A percentile compares a stretch with the other conserved stretches of the same genome.
phyloP scores from a whole-genome alignment of 2,797 vertebrate genomes.

The Aselliscus stoliczkanus region DNA sequence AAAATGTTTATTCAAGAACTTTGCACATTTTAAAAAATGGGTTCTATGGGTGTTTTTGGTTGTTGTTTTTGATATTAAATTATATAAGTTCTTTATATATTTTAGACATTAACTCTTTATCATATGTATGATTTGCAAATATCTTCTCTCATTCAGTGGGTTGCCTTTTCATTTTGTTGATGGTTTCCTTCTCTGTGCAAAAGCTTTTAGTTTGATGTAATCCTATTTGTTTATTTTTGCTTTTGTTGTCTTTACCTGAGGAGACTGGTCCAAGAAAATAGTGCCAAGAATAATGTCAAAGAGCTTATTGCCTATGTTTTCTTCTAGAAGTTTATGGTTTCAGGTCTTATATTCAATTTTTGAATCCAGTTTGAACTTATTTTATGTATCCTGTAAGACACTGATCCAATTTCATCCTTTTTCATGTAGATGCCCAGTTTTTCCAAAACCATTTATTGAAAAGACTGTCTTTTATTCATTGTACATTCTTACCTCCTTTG shows the following conservation, averaged over 20 bases:
- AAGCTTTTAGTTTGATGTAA: neutral
- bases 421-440: neutral
- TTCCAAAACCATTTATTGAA: neutral
- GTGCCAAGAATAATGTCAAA: neutral
- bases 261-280: neutral
- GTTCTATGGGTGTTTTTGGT: neutral
- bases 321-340: neutral
- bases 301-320: neutral
- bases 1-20: no score
- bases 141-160: neutral
- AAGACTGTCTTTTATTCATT: neutral
- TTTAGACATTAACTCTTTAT: neutral
- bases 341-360: neutral
- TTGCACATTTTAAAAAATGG: neutral
- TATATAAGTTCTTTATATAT: neutral
- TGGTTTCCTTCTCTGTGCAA: neutral
- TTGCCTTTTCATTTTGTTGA: neutral
- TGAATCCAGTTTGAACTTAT: neutral
- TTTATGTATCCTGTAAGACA: neutral
- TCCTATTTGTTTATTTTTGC: neutral
- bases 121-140: neutral
- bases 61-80: neutral
- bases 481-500: neutral
- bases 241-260: neutral
- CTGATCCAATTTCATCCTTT: neutral